Conservation (phyloP, 2,797 vertebrate species). For the Clarias platycephalus region DNA sequence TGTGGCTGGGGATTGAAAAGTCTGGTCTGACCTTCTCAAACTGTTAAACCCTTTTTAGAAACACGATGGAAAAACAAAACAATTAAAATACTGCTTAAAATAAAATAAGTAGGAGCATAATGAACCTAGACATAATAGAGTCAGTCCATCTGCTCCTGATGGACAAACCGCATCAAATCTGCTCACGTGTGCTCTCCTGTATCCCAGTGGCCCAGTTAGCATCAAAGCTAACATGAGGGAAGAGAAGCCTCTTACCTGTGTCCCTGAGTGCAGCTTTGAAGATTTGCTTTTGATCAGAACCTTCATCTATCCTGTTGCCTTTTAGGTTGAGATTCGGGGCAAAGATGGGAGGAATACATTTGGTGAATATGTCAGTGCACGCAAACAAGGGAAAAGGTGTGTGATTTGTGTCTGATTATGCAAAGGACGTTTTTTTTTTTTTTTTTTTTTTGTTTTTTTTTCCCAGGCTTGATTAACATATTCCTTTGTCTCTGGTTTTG, state of each 20-base stretch:
- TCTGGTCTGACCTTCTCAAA: not conserved
- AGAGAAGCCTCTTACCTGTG: constrained; percentile 58
- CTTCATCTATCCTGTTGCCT: constrained; percentile 60
- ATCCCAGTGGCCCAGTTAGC: constrained; percentile 57
- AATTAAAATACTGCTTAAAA: not conserved
- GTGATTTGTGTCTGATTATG: constrained; percentile 49
- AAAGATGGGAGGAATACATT: constrained; percentile 43
- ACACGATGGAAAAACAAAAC: not conserved
- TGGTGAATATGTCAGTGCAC: constrained; percentile 23
- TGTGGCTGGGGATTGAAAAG: not conserved
- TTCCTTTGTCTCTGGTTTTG: constrained; percentile 29
- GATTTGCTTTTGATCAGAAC: constrained; percentile 75
- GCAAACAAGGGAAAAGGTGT: constrained; percentile 33
- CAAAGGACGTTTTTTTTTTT: constrained; percentile 37
- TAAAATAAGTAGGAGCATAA: not conserved
- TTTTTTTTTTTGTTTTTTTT: too few species aligned
- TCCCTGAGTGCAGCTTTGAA: constrained; percentile 71
- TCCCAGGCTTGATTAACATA: constrained; percentile 44
- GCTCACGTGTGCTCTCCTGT: constrained; percentile 43
- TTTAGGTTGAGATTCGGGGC: constrained; percentile 59
- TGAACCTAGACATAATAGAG: not conserved
- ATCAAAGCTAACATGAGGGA: constrained; percentile 63
- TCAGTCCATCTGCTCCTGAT: constrained; percentile 22
- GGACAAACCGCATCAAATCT: constrained; percentile 33
- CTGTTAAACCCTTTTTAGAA: not conserved